phyloP scores from a whole-genome alignment of 2,888 invertebrate genomes.

The Xestoiulus laeticollis region DNA sequence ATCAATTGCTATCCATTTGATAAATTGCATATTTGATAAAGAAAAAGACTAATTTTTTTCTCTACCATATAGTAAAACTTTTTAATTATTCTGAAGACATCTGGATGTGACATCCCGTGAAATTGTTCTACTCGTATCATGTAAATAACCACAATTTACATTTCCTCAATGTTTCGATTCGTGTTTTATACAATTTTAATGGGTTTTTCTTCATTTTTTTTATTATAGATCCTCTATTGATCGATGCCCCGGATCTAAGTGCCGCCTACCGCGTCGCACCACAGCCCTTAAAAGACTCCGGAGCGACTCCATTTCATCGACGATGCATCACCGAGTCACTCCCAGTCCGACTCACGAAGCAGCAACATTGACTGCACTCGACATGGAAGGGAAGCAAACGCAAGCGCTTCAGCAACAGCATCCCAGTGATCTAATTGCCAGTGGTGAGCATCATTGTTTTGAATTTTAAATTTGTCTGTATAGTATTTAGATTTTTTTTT shows the following conservation, averaged over 20 bases:
- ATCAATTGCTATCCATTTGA: too few relatives aligned
- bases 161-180: too few relatives aligned
- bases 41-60: too few relatives aligned
- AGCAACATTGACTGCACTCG: neutral
- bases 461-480: too few relatives aligned
- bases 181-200: too few relatives aligned
- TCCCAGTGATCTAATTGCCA: slow-evolving; percentile 28
- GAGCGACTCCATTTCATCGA: neutral
- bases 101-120: too few relatives aligned
- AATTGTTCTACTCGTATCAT: too few relatives aligned
- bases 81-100: too few relatives aligned
- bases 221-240: neutral
- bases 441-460: neutral
- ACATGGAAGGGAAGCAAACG: slow-evolving; percentile 19
- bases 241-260: neutral
- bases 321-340: neutral
- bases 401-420: neutral
- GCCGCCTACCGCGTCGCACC: neutral
- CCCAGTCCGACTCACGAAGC: slow-evolving; percentile 27
- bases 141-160: too few relatives aligned
- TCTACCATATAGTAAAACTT: too few relatives aligned
- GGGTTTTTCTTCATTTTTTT: neutral
- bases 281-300: neutral
- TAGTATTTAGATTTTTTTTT: neutral
- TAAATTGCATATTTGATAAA: too few relatives aligned